Base-by-base conservation (phyloP, 2,113 vertebrate species). In the Scomber scombrus region DNA sequence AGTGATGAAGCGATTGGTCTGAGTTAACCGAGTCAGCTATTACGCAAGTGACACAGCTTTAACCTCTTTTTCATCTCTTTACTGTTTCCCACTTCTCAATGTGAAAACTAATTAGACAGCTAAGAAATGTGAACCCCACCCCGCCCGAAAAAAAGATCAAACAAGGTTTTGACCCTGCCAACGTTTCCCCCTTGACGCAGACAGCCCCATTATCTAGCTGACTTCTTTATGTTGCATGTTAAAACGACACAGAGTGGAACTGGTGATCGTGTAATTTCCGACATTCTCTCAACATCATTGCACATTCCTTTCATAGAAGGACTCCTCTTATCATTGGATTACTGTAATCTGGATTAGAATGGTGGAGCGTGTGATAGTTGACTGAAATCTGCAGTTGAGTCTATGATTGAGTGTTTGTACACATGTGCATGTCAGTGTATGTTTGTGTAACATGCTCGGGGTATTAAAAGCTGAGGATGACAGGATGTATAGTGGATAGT, bases 261-360 rank as follows among this genome's bases (percentile, higher is more conserved):
- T 16, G 45, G 51, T 23, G 75, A 71, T 68, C 5, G 2, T 69
- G 64, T 31, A 10, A 58, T 70, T 72, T 49, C 11, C 79, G 49
- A 29, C 61, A 55, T 43, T 69, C 52, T 67, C 15, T 50, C 23
- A 15, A 34, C 15, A 11, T 46, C 43, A n/a, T 29, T 63, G 57
- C 18, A 13, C 11, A 45, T 54, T 71, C 46, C 26, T 88, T 70
- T 65, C 23, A 75, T 34, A 63, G 31, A 64, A 54, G 31, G 31
- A 63, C 57, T 71, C 50, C 49, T 64, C 31, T 64, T 45, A 16
- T 80, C 56, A 60, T 21, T 45, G 85, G 81, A 89, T 89, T 85
- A 86, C 56, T 79, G 40, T 85, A 85, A 90, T 91, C 81, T 79
- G 86, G 85, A 86, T 88, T 83, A 92, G 14, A 29, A 68, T 56